These are phyloP conservation scores for Caenorhabditis inopinata DNA, from an alignment of 1,140 invertebrate genomes.

Conservation along the genomic window DNA sequence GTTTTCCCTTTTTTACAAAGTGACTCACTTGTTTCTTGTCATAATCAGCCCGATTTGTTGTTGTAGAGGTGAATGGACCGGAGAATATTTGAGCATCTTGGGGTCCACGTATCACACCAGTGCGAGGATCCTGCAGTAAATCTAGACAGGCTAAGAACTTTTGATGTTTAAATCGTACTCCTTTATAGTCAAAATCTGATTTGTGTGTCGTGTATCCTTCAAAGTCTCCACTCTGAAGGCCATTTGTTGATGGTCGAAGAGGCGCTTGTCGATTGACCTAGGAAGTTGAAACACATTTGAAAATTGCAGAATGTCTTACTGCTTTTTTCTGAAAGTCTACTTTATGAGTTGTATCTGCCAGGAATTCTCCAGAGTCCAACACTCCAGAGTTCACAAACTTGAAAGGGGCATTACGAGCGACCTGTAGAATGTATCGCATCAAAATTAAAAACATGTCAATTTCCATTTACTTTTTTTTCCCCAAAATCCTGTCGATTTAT, in stretches of 20 bases:
- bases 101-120: background rate
- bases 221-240: constrained; percentile 25
- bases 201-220: constrained; percentile 28
- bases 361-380: constrained; percentile 5
- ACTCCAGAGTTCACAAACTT: background rate
- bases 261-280: background rate
- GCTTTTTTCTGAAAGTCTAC: background rate
- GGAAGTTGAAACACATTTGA: too few species aligned
- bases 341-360: constrained; percentile 26
- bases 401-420: background rate
- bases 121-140: background rate
- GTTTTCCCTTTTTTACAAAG: too few species aligned
- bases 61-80: constrained; percentile 1
- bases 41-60: constrained; percentile 19
- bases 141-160: too few species aligned
- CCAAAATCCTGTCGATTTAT: background rate
- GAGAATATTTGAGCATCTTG: constrained; percentile 8
- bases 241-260: background rate
- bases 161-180: too few species aligned
- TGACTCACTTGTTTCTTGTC: constrained; percentile 22
- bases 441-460: background rate
- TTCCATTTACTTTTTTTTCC: background rate
- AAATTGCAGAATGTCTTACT: background rate
- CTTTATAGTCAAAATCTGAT: constrained; percentile 34
- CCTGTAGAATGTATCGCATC: background rate